Conservation (phyloP, 2,888 invertebrate genomes). For the Cancer borealis region DNA sequence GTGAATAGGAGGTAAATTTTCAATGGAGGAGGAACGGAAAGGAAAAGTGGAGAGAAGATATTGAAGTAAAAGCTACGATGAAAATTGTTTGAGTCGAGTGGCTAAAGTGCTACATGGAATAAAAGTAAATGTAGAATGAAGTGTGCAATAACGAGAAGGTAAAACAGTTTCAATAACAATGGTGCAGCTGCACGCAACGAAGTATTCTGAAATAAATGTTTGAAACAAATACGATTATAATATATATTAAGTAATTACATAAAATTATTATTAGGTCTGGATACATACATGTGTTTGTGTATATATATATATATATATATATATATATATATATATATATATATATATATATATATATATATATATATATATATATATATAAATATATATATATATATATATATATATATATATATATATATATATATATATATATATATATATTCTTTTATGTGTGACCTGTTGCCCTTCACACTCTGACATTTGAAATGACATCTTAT, state of each 20-base stretch:
- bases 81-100: not conserved
- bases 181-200: no score
- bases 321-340: slow-evolving; percentile 33
- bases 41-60: not conserved
- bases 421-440: not conserved
- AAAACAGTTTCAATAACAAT: not conserved
- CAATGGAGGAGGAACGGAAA: not conserved
- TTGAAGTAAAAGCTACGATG: not conserved
- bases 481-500: not conserved
- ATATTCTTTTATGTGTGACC: not conserved
- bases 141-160: not conserved
- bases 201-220: no score
- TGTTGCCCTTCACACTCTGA: not conserved
- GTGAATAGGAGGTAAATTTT: slow-evolving; percentile 27
- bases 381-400: no score
- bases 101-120: not conserved
- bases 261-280: not conserved
- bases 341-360: not conserved
- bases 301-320: not conserved
- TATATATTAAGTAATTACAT: no score
- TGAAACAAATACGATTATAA: no score
- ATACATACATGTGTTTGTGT: not conserved
- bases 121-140: not conserved
- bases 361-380: no score
- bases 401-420: not conserved